phyloP scores from a whole-genome alignment of 2,888 invertebrate species.

The Augiades crinisus region DNA sequence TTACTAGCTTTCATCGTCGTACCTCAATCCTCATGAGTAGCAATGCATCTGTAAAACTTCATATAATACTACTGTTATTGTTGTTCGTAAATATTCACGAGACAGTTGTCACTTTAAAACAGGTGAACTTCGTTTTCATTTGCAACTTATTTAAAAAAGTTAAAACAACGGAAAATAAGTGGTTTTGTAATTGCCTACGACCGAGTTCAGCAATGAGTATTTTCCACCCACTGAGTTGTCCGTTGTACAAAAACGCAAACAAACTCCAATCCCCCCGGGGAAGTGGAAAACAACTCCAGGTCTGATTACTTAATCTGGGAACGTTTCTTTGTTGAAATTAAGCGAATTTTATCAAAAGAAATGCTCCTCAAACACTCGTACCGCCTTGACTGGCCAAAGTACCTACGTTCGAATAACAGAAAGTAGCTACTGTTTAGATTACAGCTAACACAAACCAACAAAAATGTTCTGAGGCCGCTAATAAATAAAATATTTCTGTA shows the following conservation, averaged over 20 bases:
- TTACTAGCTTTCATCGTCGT: too few relatives aligned
- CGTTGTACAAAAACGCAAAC: slow-evolving; percentile 4
- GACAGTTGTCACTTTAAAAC: too few relatives aligned
- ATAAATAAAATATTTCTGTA: too few relatives aligned
- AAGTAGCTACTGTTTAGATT: too few relatives aligned
- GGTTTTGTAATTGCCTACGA: not conserved
- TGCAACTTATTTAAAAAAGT: not conserved
- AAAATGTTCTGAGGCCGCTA: too few relatives aligned
- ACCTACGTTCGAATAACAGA: too few relatives aligned
- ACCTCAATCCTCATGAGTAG: too few relatives aligned
- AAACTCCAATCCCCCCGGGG: slow-evolving; percentile 12
- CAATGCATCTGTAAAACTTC: too few relatives aligned
- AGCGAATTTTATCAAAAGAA: slow-evolving; percentile 6
- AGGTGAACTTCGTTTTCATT: too few relatives aligned
- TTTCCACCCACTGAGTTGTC: not conserved
- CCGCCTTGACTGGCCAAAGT: not conserved
- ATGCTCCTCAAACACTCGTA: slow-evolving; percentile 2
- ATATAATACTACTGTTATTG: too few relatives aligned
- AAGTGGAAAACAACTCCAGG: slow-evolving; percentile 14
- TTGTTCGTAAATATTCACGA: too few relatives aligned
- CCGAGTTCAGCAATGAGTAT: not conserved
- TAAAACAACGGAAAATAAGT: not conserved
- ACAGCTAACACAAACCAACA: too few relatives aligned
- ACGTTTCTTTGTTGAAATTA: slow-evolving; percentile 17
- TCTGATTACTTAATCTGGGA: slow-evolving; percentile 21